These are phyloP conservation scores for Semotilus atromaculatus DNA, from an alignment of 2,797 vertebrate species.

Conservation along the genomic window DNA sequence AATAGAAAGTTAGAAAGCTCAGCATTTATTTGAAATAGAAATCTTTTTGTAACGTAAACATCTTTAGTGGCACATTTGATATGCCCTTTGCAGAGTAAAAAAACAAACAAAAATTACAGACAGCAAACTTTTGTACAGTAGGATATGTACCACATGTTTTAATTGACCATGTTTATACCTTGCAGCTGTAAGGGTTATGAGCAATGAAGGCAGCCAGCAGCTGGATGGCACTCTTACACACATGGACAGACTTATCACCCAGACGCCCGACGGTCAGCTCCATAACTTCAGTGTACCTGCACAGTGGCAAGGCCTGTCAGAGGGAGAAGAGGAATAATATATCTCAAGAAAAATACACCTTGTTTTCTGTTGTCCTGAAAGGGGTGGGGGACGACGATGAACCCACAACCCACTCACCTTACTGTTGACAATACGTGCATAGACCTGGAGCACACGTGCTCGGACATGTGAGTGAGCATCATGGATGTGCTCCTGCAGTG, in stretches of 20 bases:
- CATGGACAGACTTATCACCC: constrained; percentile 91
- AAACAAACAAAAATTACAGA: no score
- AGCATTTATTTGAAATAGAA: neutral
- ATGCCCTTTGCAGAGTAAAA: neutral
- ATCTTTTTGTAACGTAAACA: neutral
- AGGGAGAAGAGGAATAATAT: neutral
- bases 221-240: constrained; percentile 93
- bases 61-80: neutral
- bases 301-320: constrained; percentile 88
- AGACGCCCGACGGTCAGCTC: constrained; percentile 88
- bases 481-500: constrained; percentile 88
- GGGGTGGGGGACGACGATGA: fast-evolving
- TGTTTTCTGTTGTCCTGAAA: neutral
- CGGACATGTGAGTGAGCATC: constrained; percentile 89
- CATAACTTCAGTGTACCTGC: constrained; percentile 88
- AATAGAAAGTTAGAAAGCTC: neutral
- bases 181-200: constrained; percentile 97
- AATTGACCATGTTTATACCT: constrained; percentile 75
- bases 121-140: neutral
- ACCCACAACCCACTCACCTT: constrained; percentile 76
- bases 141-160: neutral
- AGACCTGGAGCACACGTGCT: constrained; percentile 89
- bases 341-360: neutral
- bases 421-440: constrained; percentile 87
- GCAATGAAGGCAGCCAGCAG: constrained; percentile 92